Percentiles rank a stretch among this genome's conserved stretches.
Conservation (phyloP, 1,140 invertebrate species). For the Zophobas morio region DNA sequence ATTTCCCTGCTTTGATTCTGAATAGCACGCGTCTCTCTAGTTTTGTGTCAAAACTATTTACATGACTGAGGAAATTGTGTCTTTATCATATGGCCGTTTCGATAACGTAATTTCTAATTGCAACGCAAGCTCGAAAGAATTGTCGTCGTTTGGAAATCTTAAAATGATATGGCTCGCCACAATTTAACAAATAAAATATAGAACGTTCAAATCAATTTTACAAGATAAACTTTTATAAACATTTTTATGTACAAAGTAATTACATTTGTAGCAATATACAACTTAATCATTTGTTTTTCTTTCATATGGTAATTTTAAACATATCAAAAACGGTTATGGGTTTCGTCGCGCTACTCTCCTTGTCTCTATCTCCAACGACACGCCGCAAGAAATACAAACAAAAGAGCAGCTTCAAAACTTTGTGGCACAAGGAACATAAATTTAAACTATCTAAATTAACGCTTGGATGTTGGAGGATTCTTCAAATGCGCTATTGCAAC, state of each 20-base stretch:
- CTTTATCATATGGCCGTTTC: constrained; percentile 39
- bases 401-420: constrained; percentile 30
- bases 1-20: constrained; percentile 43
- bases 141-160: constrained; percentile 4
- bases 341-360: background rate
- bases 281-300: constrained; percentile 49
- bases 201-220: constrained; percentile 53
- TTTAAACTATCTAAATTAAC: constrained; percentile 52
- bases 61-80: constrained; percentile 42
- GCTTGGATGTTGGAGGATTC: constrained; percentile 44
- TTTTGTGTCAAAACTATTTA: constrained; percentile 45
- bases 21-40: constrained; percentile 33
- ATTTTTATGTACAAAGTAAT: constrained; percentile 64
- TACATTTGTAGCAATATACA: constrained; percentile 62
- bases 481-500: background rate
- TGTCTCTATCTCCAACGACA: constrained; percentile 10
- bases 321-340: constrained; percentile 21
- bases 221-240: constrained; percentile 60
- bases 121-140: constrained; percentile 9
- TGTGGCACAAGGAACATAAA: constrained; percentile 64
- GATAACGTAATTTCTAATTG: constrained; percentile 21
- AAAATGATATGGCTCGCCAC: constrained; percentile 46
- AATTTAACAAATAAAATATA: constrained; percentile 49
- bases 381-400: constrained; percentile 18
- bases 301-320: constrained; percentile 45